phyloP scores from a whole-genome alignment of 2,797 vertebrate genomes.

The Ctenopoma kingsleyae region DNA sequence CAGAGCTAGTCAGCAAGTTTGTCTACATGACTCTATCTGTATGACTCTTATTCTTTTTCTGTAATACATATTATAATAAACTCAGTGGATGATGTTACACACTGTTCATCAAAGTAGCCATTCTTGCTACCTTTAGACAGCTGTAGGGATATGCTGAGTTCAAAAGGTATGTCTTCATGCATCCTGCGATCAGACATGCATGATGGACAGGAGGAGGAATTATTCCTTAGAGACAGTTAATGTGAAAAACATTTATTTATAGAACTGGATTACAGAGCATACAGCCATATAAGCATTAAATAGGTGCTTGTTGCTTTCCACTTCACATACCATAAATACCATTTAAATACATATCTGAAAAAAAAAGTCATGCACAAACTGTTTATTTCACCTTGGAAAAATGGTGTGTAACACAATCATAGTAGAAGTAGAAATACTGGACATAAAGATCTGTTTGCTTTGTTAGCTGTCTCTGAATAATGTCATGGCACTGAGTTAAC shows the following conservation, averaged over 20 bases:
- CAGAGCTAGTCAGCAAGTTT: background rate
- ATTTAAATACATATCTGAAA: background rate
- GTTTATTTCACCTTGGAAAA: background rate
- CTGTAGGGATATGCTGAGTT: background rate
- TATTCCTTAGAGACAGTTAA: background rate
- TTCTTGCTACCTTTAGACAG: no score
- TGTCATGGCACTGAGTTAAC: background rate
- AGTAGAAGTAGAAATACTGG: background rate
- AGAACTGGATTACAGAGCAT: background rate
- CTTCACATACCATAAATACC: background rate
- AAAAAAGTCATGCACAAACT: no score
- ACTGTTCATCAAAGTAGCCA: no score
- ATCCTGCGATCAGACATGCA: background rate
- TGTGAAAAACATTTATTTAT: background rate
- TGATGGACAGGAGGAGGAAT: background rate
- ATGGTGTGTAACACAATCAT: background rate
- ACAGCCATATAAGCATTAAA: slow-evolving; percentile 4
- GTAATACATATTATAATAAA: no score
- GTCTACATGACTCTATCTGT: no score
- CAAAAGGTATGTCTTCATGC: background rate
- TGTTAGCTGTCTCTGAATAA: background rate
- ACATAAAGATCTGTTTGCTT: background rate
- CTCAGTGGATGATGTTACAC: background rate
- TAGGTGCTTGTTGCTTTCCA: background rate
- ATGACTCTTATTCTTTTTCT: background rate